These are phyloP conservation scores for Gallinago paraguaiae DNA, from an alignment of 2,113 vertebrate species.

Conservation along the genomic window DNA sequence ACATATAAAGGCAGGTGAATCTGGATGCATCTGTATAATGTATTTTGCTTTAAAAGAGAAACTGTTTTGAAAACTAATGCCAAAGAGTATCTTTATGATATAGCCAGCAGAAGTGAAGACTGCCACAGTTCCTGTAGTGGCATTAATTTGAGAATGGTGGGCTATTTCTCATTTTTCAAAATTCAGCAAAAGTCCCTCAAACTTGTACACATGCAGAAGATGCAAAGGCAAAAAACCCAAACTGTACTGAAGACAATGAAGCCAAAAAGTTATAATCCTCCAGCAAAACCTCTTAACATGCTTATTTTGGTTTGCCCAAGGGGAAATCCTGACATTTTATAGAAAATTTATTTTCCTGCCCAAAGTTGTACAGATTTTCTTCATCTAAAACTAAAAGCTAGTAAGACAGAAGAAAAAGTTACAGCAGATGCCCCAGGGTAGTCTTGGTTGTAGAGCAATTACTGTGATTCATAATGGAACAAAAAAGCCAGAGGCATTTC, in stretches of 20 bases:
- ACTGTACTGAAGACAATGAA: neutral
- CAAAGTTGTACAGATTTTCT: neutral
- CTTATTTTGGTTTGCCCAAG: neutral
- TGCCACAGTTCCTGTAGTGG: neutral
- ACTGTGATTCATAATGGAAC: neutral
- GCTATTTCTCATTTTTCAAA: neutral
- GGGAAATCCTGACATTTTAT: neutral
- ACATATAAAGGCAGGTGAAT: neutral
- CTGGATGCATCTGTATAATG: neutral
- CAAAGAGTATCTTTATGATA: neutral
- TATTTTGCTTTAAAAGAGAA: neutral
- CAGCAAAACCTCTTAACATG: neutral
- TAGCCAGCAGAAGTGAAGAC: neutral
- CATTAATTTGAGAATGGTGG: neutral
- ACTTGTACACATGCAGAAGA: neutral
- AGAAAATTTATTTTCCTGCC: neutral
- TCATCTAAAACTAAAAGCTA: neutral
- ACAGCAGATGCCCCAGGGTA: neutral
- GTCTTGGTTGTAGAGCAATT: neutral
- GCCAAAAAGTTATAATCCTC: neutral
- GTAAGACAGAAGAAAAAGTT: neutral
- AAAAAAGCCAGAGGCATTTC: neutral
- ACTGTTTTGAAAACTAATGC: neutral
- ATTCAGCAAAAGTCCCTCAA: neutral
- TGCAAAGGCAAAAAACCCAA: neutral